Evolutionary conservation across 1,140 invertebrate species (phyloP).

Genomic region (Maconellicoccus hirsutus): DNA sequence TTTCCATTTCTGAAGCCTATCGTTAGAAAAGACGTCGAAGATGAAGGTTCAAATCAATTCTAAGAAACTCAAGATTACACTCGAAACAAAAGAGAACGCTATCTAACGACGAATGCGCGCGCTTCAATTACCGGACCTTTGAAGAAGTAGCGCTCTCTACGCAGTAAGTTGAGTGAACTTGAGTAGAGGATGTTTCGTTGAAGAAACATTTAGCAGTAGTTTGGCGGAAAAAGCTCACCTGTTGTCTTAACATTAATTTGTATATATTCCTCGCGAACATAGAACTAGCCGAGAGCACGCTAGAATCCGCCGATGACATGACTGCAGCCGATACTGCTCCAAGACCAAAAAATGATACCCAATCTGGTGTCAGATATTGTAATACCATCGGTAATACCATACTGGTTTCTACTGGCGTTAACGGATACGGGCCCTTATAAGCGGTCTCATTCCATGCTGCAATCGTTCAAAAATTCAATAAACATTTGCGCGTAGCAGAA

Average conservation of each 20-base stretch:
- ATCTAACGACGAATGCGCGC: too few species aligned
- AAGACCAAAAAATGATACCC: conserved; percentile 90
- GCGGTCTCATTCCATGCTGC: conserved; percentile 87
- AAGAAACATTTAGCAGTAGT: too few species aligned
- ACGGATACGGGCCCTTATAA: conserved; percentile 58
- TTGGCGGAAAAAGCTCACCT: conserved; percentile 41
- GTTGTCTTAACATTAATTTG: conserved; percentile 87
- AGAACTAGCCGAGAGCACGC: conserved; percentile 87
- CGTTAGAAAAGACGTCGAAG: too few species aligned
- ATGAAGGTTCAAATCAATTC: too few species aligned
- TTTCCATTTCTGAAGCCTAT: conserved; percentile 87
- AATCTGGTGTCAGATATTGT: conserved; percentile 86
- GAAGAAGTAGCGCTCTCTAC: too few species aligned
- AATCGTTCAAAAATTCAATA: neutral
- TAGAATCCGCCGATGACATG: conserved; percentile 97
- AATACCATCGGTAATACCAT: conserved; percentile 95
- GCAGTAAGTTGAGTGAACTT: too few species aligned
- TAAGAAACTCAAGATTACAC: too few species aligned
- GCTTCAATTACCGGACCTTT: too few species aligned
- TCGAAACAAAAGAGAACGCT: too few species aligned
- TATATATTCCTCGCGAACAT: conserved; percentile 99
- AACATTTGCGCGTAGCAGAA: neutral
- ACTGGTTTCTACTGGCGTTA: conserved; percentile 65
- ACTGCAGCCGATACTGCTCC: conserved; percentile 97
- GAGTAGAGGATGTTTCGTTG: neutral